Evolutionary conservation across 2,797 vertebrate genomes (phyloP), one percentile per base, ranked within the genome.

Genomic region (Epinephelus malabaricus): DNA sequence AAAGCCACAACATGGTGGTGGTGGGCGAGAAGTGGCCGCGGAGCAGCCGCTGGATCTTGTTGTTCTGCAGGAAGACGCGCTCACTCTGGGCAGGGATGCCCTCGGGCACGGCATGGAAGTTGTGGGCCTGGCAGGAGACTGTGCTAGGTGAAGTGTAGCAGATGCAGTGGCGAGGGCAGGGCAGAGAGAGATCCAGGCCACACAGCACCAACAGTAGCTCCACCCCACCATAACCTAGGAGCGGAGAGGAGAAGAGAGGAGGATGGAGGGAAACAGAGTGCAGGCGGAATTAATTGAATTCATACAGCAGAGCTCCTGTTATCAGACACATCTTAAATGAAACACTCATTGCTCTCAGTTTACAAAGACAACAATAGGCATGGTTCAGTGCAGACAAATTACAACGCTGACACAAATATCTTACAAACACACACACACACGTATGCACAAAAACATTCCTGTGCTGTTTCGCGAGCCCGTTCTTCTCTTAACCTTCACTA

Each of bases 81-180:
- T 99, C 97, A 6, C 98, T 98, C 92, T 97, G 96, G 60, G 96
- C 96, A 0, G 98, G 98, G 90, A 99, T 99, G 79, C 96, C 98
- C 92, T 98, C 97, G 0, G 98, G 98, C 88, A 99, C 96, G 79
- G 94, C 92, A 10, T 94, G 95, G 62, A 99, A 97, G 92, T 98
- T 97, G 95, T 99, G 98, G 1, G 98, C 97, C 94, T 99, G 98
- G 93, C 98, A 99, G 94, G 97, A 99, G 84, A 99, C 97, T 0
- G 98, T 99, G 97, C 98, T 98, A 3, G 98, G 98, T 0, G 97
- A 95, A 0, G 97, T 97, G 94, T 99, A 99, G 95, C 98, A 99
- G 90, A 99, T 97, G 50, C 98, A 99, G 94, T 98, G 96, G 47
- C 91, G 95, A 30, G 98, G 98, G 91, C 98, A 99, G 71, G 96